Evolutionary conservation across 1,140 invertebrate genomes (phyloP), one percentile per base, ranked within the genome.

Genomic region (Latrodectus geometricus): DNA sequence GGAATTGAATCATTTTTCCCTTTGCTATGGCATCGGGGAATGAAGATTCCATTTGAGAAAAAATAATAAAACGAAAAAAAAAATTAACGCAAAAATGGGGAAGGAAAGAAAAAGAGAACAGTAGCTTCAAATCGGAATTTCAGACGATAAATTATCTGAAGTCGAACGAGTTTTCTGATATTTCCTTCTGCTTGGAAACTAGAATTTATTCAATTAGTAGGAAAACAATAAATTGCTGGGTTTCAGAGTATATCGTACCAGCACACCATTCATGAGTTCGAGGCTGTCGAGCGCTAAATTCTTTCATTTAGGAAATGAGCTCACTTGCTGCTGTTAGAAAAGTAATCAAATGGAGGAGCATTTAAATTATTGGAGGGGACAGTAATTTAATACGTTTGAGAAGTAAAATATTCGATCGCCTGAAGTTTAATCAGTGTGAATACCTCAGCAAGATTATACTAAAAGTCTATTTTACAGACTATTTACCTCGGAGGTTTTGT

Each of bases 181-280:
- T 68, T 78, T 78, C 56, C 21, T 69, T 23, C 68, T n/a, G 17
- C 68, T 23, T 20, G 68, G 17, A 23, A n/a, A n/a, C n/a, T n/a
- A 69, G 76, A 78, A 78, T 78, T 65, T 65, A 78, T 78, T 78
- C 76, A 78, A 78, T 78, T 78, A 78, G 76, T 78, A 78, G 48
- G 76, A 78, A 78, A 78, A 78, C 74, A 76, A 76, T 76, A 76
- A 76, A 76, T 76, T 76, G 74, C 74, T 15, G 4, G 54, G 20
- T 12, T 50, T 50, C 23, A 76, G 48, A 76, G 52, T 76, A 21
- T 56, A 54, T 76, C 21, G 74, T 35, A 76, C n/a, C 54, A 69
- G 68, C 9, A 21, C 17, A 17, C 54, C 17, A 49, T 50, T 74
- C 49, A 50, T 74, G 35, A 48, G 35, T n/a, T 49, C 49, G 35